Base-by-base conservation (phyloP, 2,113 vertebrate genomes). In the Scomber japonicus region DNA sequence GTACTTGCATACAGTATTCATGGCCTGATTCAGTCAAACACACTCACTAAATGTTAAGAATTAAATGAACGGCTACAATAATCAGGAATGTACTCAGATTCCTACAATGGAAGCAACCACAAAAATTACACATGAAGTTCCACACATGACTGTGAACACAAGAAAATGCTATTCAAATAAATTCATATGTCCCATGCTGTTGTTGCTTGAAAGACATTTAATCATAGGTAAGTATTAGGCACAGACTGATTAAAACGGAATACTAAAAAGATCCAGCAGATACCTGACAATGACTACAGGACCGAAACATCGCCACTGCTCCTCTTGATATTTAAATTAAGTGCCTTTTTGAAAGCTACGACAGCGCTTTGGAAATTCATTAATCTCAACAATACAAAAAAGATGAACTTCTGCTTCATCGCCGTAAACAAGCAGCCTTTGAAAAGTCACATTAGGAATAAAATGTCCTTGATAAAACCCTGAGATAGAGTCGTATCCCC, bases 381-480 rank as follows among this genome's bases (percentile, higher is more conserved):
- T 80, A 35, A 63, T 82, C 64, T 65, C 59, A 82, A 69, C 69
- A 74, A 63, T 27, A 65, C 17, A 40, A 70, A 64, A 78, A 69
- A 80, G 30, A 76, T 13, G 3, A 75, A 70, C 40, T 63, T 77
- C 61, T 68, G 13, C 19, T 60, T 45, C 10, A 55, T 45, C 35
- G 40, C 46, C 53, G 54, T 60, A 78, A 87, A 87, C 71, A 81
- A 67, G 54, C 27, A 56, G 16, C 19, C 44, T 84, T 86, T 91
- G 82, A 88, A 84, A 74, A 87, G 35, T 65, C 71, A 59, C 45
- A 83, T 75, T 66, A 72, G 30, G 44, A 79, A 71, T 78, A 73
- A 78, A 75, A 73, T 74, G 67, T 78, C 80, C 82, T 86, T 81
- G 80, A 85, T 90, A 79, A 86, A 85, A 87, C 51, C 71, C 71